phyloP scores from a whole-genome alignment of 2,113 vertebrate genomes.

The Anoura caudifer region DNA sequence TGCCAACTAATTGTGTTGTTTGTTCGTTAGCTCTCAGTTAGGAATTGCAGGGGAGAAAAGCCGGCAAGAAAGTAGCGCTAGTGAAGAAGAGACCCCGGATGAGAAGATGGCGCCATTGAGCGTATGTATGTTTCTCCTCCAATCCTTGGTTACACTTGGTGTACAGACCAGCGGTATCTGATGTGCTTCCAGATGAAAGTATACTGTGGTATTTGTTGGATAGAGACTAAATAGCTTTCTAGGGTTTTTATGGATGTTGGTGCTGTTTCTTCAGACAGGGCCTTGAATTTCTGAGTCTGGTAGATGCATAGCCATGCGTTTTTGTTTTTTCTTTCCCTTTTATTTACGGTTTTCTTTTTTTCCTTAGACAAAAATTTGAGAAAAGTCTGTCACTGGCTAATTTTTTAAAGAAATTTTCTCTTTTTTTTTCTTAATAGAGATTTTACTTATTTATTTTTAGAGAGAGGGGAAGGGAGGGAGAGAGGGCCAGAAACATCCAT shows the following conservation, averaged over 20 bases:
- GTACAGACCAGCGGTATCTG: neutral
- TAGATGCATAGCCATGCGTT: neutral
- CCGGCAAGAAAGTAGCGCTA: neutral
- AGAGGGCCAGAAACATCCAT: no score
- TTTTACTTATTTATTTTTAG: no score
- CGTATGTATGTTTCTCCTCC: conserved; percentile 62
- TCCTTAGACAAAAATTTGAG: neutral
- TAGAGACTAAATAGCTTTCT: neutral
- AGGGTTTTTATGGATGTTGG: neutral
- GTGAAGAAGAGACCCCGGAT: conserved; percentile 47
- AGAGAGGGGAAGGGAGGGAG: no score
- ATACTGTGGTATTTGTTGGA: neutral
- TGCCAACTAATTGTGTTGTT: conserved; percentile 34
- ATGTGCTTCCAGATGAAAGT: neutral
- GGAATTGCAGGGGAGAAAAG: neutral
- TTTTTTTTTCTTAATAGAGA: no score
- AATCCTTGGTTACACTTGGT: neutral
- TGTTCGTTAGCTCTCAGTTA: conserved; percentile 62
- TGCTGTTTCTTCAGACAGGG: neutral
- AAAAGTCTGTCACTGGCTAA: neutral
- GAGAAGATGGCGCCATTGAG: neutral
- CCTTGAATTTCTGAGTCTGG: neutral
- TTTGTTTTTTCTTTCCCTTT: neutral
- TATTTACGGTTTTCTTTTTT: neutral
- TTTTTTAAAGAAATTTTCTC: neutral